Conservation (phyloP, 2,113 vertebrate species). For the Strix uralensis region DNA sequence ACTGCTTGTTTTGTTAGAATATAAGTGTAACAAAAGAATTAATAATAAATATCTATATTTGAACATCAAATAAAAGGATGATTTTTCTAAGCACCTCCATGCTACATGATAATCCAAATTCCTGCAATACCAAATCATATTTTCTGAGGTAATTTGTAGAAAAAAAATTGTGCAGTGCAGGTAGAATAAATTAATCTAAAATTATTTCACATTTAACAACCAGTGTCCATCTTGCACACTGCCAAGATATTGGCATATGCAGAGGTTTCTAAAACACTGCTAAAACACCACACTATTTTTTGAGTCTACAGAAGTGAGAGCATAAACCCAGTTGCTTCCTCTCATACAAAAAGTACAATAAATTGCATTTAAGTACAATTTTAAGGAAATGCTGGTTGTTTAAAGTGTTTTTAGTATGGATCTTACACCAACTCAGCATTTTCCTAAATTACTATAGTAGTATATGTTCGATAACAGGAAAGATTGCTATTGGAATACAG, state of each 20-base stretch:
- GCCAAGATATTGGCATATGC: neutral
- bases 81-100: neutral
- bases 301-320: neutral
- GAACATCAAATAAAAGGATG: neutral
- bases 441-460: neutral
- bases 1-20: neutral
- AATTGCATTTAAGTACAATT: neutral
- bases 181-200: neutral
- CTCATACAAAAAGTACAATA: neutral
- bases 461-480: neutral
- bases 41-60: neutral
- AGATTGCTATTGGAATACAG: neutral
- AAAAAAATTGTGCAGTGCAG: neutral
- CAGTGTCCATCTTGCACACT: neutral
- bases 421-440: neutral
- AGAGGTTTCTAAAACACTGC: neutral
- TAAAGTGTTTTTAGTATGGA: neutral
- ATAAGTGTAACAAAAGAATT: neutral
- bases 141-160: neutral
- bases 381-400: neutral
- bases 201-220: neutral
- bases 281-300: neutral
- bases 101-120: neutral
- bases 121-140: neutral
- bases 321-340: neutral